A percentile compares a stretch with the other conserved stretches of the same genome.
These are phyloP conservation scores for Leptinotarsa texana DNA, from an alignment of 1,140 invertebrate species.

Conservation along the genomic window DNA sequence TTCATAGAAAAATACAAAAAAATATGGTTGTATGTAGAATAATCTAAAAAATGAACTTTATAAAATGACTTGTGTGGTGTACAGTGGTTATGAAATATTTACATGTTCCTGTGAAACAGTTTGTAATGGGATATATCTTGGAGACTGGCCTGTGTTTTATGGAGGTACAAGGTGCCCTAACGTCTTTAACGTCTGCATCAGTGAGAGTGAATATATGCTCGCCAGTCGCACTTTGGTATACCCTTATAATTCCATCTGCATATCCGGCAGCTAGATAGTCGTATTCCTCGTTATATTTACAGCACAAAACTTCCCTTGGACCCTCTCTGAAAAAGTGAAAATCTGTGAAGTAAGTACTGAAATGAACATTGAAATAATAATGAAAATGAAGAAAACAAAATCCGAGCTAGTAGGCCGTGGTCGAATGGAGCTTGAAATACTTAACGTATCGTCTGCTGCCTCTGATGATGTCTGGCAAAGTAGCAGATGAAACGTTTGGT, in stretches of 20 bases:
- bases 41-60: no score
- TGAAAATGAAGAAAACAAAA: no score
- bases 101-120: constrained; percentile 63
- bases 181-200: constrained; percentile 61
- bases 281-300: constrained; percentile 64
- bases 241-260: constrained; percentile 60
- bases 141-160: constrained; percentile 64
- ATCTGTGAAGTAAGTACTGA: no score
- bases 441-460: no score
- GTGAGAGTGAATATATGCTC: constrained; percentile 55
- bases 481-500: no score
- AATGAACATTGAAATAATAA: no score
- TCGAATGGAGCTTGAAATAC: no score
- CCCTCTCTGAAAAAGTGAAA: constrained; percentile 55
- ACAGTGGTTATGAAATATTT: constrained; percentile 32
- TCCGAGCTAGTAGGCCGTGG: no score
- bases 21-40: no score
- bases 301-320: constrained; percentile 60
- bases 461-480: no score
- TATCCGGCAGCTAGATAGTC: constrained; percentile 62
- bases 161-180: constrained; percentile 60
- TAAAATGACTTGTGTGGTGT: no score
- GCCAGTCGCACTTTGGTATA: constrained; percentile 58
- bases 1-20: no score
- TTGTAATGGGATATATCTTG: constrained; percentile 60